These are phyloP conservation scores for Coregonus clupeaformis DNA, from an alignment of 2,113 vertebrate species.

Conservation along the genomic window DNA sequence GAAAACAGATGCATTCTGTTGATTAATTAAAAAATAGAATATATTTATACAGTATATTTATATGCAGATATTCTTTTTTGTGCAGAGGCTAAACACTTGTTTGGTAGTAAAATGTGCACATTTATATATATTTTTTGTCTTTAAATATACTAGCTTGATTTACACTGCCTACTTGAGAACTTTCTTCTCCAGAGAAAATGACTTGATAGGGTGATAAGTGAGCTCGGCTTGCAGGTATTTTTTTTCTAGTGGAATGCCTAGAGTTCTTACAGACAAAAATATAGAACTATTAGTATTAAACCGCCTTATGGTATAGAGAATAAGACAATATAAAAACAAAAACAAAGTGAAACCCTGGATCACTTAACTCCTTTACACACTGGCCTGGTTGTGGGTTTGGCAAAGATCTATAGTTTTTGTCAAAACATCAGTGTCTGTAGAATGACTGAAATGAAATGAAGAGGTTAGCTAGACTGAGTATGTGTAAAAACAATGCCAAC, in stretches of 20 bases:
- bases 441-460: constrained; percentile 22
- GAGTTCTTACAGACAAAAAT: constrained; percentile 66
- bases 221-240: constrained; percentile 34
- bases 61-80: constrained; percentile 72
- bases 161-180: constrained; percentile 69
- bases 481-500: constrained; percentile 42
- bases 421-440: background rate
- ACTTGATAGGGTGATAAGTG: constrained; percentile 58
- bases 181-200: constrained; percentile 54
- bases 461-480: background rate
- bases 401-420: constrained; percentile 39
- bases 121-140: constrained; percentile 61
- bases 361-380: constrained; percentile 45
- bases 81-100: constrained; percentile 78
- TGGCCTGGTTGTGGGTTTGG: constrained; percentile 59
- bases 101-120: constrained; percentile 82
- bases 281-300: constrained; percentile 59
- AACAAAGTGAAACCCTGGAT: constrained; percentile 64
- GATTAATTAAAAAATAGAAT: constrained; percentile 74
- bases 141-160: constrained; percentile 70
- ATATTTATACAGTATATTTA: constrained; percentile 47
- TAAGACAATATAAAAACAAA: constrained; percentile 55
- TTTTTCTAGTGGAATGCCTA: constrained; percentile 76
- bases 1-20: constrained; percentile 79
- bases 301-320: constrained; percentile 51